Evolutionary conservation across 2,113 vertebrate genomes (phyloP), one percentile per base, ranked within the genome.

Genomic region (Apus apus): DNA sequence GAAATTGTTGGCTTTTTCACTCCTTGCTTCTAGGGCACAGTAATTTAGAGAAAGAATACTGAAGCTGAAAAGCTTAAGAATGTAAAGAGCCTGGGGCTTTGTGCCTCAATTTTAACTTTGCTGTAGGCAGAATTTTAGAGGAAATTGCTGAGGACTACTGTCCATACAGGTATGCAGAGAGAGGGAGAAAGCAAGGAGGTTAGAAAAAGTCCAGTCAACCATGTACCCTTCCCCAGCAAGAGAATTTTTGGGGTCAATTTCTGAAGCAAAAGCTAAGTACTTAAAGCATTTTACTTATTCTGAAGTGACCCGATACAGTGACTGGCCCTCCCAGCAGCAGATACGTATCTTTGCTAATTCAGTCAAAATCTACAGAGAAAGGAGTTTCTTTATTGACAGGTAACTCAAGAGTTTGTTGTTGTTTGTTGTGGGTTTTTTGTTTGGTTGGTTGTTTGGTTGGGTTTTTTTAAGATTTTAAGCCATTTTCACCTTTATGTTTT

Each of bases 61-160:
- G 70, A 79, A 79, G 15, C 60, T 83, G n/a, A 65, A 94, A 91
- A 78, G 19, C 43, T 68, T 70, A 70, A 29, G 45, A 87, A 30
- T 53, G 9, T 25, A 72, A 96, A 90, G 50, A 90, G 88, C 83
- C 82, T 46, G 36, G 17, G 83, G 79, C 70, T 89, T 90, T 86
- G 19, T 50, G 26, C 53, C 87, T 93, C 56, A 51, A 68, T 94
- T 71, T 85, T 85, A 73, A 38, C 32, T 88, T 75, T 38, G 36
- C 80, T 85, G 87, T 74, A 57, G 93, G 86, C 88, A 90, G 84
- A 89, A 87, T 96, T 88, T 93, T 73, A 96, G 45, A 91, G 53
- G 75, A 85, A 91, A 75, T 54, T 82, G 61, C 89, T 90, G 50
- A 65, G 29, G 83, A 68, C 76, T 88, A 50, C 87, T 93, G 27